Evolutionary conservation across 2,113 vertebrate species (phyloP).

Genomic region (Ophthalmolycus amberensis): DNA sequence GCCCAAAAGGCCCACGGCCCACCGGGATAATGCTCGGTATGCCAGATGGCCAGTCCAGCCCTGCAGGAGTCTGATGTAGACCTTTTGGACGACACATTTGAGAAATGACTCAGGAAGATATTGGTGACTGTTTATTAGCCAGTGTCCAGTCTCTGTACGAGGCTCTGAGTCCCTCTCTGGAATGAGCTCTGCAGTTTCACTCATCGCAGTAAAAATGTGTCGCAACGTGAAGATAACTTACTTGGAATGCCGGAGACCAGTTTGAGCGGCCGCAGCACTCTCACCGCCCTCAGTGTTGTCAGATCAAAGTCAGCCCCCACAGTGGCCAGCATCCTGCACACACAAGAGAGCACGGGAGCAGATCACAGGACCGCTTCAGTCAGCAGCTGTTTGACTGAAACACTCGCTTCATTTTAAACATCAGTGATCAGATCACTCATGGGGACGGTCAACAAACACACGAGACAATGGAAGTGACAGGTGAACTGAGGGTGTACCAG

Average conservation of each 20-base stretch:
- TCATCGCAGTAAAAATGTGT: neutral
- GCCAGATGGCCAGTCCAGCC: too few relatives aligned
- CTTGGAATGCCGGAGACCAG: conserved; percentile 97
- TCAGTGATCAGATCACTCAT: neutral
- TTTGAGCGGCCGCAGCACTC: conserved; percentile 94
- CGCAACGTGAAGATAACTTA: conserved; percentile 78
- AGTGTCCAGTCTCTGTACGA: neutral
- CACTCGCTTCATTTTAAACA: neutral
- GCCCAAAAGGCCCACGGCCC: too few relatives aligned
- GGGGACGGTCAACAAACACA: neutral
- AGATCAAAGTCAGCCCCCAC: conserved; percentile 95
- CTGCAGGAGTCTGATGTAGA: too few relatives aligned
- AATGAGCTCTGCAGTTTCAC: too few relatives aligned
- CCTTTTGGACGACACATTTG: too few relatives aligned
- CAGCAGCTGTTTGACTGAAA: neutral
- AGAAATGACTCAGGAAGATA: neutral
- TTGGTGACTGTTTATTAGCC: neutral
- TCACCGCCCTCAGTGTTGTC: conserved; percentile 92
- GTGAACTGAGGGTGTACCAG: neutral
- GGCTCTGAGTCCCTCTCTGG: neutral
- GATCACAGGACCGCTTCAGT: neutral
- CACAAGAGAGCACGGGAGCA: conserved; percentile 22
- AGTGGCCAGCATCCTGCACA: conserved; percentile 91
- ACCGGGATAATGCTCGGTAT: too few relatives aligned
- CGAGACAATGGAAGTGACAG: neutral